Percentiles rank a stretch among this genome's conserved stretches.
These are phyloP conservation scores for Ormyrus pomaceus DNA, from an alignment of 2,888 invertebrate species.

Conservation along the genomic window DNA sequence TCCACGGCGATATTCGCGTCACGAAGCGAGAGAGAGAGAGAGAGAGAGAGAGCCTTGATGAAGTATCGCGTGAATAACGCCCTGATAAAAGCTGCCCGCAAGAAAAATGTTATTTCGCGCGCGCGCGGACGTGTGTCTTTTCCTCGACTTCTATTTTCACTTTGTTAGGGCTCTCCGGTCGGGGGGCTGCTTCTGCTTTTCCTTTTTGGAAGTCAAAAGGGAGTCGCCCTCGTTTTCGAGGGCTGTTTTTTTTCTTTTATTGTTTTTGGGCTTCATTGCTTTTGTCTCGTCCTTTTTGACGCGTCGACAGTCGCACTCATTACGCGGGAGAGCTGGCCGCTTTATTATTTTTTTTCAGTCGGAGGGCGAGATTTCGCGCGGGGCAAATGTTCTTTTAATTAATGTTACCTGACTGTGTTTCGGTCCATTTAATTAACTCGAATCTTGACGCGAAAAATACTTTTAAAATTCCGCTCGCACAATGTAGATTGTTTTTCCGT, in stretches of 20 bases:
- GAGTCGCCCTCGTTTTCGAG: no score
- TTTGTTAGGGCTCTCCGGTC: not conserved
- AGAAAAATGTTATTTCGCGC: constrained; percentile 38
- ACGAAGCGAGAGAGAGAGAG: constrained; percentile 22
- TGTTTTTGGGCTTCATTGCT: not conserved
- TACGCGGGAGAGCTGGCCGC: no score
- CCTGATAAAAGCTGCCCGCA: constrained; percentile 30
- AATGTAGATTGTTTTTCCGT: no score
- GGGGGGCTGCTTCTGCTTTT: no score
- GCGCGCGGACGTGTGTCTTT: not conserved
- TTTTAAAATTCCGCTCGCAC: no score
- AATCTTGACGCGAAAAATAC: no score
- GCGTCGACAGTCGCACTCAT: no score
- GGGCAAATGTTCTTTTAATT: not conserved
- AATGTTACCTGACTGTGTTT: no score
- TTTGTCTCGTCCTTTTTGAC: no score
- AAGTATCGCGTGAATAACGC: constrained; percentile 49
- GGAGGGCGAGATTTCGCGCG: not conserved
- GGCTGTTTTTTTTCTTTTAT: constrained; percentile 10
- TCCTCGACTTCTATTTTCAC: constrained; percentile 6
- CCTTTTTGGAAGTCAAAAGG: no score
- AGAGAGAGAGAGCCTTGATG: constrained; percentile 13
- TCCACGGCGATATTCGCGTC: constrained; percentile 48
- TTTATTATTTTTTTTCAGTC: no score
- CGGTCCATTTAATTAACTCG: no score